A percentile compares a stretch with the other conserved stretches of the same genome.
phyloP scores from a whole-genome alignment of 2,113 vertebrate genomes.

The Oxyura jamaicensis region DNA sequence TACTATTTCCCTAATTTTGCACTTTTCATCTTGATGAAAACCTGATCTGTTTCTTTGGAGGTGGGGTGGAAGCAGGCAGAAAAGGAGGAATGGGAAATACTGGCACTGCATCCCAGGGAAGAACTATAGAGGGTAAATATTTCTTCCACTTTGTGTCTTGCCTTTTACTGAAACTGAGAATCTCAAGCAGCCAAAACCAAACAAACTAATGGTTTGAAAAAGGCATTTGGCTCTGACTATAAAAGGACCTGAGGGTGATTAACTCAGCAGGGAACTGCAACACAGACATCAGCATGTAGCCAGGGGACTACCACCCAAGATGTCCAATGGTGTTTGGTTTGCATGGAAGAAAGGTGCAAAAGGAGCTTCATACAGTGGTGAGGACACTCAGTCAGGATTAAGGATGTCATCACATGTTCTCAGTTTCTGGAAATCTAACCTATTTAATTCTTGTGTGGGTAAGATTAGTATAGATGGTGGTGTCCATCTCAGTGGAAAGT shows the following conservation, averaged over 20 bases:
- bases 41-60: neutral
- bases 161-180: neutral
- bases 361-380: neutral
- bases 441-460: neutral
- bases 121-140: neutral
- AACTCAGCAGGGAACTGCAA: neutral
- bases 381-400: neutral
- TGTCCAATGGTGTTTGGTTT: neutral
- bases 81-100: neutral
- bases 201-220: neutral
- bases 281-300: neutral
- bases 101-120: neutral
- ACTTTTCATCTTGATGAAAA: neutral
- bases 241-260: neutral
- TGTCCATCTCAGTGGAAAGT: neutral
- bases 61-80: too few relatives aligned
- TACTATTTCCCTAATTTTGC: neutral
- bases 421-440: neutral
- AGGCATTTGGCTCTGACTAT: neutral
- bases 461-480: neutral
- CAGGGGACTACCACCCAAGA: neutral
- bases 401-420: neutral
- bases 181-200: neutral
- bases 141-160: neutral
- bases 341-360: neutral